Evolutionary conservation across 2,888 invertebrate species (phyloP).

Genomic region (Hermaeophaga mercurialis): DNA sequence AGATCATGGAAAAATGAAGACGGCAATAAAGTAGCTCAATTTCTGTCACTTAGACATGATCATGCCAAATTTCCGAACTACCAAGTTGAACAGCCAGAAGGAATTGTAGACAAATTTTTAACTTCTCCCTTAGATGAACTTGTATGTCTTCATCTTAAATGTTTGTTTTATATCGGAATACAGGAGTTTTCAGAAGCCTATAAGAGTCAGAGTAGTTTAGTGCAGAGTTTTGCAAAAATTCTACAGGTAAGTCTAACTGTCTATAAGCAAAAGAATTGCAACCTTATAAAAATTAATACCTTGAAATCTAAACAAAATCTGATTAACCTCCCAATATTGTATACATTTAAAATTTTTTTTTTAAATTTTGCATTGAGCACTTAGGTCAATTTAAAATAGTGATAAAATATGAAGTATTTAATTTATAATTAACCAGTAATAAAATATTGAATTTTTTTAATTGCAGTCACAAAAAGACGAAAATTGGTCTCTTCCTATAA

Average conservation of each 20-base stretch:
- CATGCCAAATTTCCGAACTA: conserved; percentile 74
- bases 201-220: conserved; percentile 75
- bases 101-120: conserved; percentile 71
- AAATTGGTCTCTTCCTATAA: conserved; percentile 95
- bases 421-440: too few relatives aligned
- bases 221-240: conserved; percentile 79
- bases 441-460: too few relatives aligned
- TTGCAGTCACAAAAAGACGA: conserved; percentile 77
- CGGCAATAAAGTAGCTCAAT: conserved; percentile 64
- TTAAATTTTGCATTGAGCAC: too few relatives aligned
- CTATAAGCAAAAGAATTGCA: too few relatives aligned
- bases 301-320: too few relatives aligned
- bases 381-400: too few relatives aligned
- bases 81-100: conserved; percentile 72
- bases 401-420: too few relatives aligned
- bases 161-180: conserved; percentile 61
- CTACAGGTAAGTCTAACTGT: conserved; percentile 59
- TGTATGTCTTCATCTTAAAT: conserved; percentile 74
- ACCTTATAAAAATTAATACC: too few relatives aligned
- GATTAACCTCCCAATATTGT: too few relatives aligned
- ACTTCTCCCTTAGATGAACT: conserved; percentile 78
- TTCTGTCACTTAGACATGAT: conserved; percentile 71
- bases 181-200: conserved; percentile 72
- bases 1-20: conserved; percentile 67
- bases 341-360: too few relatives aligned